A percentile compares a stretch with the other conserved stretches of the same genome.
These are phyloP conservation scores for Amblyraja radiata DNA, from an alignment of 2,797 vertebrate genomes.

Conservation along the genomic window DNA sequence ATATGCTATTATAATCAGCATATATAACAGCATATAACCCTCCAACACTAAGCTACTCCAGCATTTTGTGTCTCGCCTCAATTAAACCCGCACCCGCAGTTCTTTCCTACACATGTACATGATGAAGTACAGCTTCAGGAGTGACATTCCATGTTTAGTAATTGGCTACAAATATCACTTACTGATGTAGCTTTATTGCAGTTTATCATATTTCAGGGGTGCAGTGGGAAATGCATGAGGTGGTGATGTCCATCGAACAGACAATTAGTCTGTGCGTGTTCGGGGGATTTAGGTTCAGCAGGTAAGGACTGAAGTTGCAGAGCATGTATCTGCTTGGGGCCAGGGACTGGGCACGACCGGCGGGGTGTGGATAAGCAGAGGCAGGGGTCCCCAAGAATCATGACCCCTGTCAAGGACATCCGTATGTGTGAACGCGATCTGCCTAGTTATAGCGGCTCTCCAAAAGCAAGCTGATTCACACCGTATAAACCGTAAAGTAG, in stretches of 20 bases:
- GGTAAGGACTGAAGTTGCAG: not conserved
- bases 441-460: too few species aligned
- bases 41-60: too few species aligned
- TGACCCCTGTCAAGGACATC: too few species aligned
- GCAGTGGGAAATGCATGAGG: not conserved
- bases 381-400: too few species aligned
- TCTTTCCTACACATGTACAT: not conserved
- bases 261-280: not conserved
- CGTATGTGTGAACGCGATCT: too few species aligned
- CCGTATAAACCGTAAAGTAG: too few species aligned
- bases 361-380: too few species aligned
- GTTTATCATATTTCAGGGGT: slow-evolving; percentile 2
- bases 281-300: not conserved
- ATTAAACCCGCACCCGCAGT: not conserved
- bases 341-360: not conserved
- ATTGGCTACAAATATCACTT: not conserved
- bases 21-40: too few species aligned
- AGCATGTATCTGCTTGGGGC: not conserved
- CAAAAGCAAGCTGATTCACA: too few species aligned
- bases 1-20: too few species aligned
- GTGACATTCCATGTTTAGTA: not conserved
- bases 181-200: slow-evolving; percentile 2
- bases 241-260: not conserved
- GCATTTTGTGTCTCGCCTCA: too few species aligned
- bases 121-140: not conserved